A percentile compares a stretch with the other conserved stretches of the same genome.
Conservation (phyloP, 2,113 vertebrate species). For the Philantomba maxwellii region DNA sequence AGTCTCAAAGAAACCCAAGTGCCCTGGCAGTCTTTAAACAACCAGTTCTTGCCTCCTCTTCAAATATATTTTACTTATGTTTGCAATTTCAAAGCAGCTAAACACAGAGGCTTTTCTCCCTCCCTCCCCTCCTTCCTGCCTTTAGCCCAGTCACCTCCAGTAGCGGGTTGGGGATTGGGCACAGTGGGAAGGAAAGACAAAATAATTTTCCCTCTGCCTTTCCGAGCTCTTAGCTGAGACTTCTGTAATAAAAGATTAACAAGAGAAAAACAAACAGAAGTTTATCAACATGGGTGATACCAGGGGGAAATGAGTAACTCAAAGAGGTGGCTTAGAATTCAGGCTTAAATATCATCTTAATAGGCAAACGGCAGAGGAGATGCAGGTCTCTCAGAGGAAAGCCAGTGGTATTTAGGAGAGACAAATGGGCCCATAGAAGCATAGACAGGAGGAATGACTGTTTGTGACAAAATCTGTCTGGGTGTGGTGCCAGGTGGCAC, state of each 20-base stretch:
- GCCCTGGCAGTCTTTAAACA: neutral
- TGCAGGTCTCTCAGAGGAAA: neutral
- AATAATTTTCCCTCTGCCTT: neutral
- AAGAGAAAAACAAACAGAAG: neutral
- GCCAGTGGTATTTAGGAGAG: neutral
- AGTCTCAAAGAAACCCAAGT: neutral
- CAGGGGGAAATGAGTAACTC: neutral
- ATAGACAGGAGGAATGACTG: neutral
- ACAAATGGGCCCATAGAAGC: neutral
- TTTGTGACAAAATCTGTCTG: neutral
- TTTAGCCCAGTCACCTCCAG: neutral
- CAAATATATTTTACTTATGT: neutral
- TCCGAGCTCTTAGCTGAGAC: neutral
- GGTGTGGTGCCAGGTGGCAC: neutral
- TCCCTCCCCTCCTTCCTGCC: neutral
- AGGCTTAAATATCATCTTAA: neutral
- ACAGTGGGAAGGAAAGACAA: neutral
- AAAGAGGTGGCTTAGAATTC: neutral
- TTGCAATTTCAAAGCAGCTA: neutral
- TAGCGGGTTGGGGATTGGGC: neutral
- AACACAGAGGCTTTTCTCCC: neutral
- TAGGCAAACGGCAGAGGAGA: neutral
- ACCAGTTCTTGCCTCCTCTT: neutral
- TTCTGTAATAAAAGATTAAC: neutral
- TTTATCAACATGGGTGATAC: neutral